phyloP scores from a whole-genome alignment of 2,888 invertebrate species.

The Eupithecia subfuscata region DNA sequence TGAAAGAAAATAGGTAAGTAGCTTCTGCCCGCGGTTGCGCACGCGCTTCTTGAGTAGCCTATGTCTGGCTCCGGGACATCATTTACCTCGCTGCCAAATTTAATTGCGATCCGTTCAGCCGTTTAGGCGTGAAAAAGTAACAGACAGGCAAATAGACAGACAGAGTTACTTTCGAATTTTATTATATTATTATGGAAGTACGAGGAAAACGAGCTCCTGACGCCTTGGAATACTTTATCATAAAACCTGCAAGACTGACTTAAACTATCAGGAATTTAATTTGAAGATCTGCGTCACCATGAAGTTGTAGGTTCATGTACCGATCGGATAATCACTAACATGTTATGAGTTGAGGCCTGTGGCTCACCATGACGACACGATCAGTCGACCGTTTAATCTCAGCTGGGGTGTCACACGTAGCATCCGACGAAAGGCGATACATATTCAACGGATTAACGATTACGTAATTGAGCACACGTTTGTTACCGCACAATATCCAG shows the following conservation, averaged over 20 bases:
- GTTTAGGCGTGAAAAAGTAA: no score
- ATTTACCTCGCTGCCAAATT: no score
- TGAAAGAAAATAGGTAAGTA: no score
- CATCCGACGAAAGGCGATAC: constrained; percentile 46
- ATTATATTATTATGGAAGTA: no score
- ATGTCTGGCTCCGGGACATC: no score
- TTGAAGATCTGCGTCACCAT: no score
- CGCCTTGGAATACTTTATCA: not conserved
- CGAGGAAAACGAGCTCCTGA: not conserved
- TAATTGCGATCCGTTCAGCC: no score
- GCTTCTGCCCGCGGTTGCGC: no score
- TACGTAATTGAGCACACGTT: constrained; percentile 45
- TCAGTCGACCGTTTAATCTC: not conserved
- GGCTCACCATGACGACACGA: not conserved
- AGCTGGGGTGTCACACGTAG: constrained; percentile 5
- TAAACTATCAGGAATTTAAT: not conserved
- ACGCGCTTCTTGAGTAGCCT: no score
- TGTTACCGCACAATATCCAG: constrained; percentile 42
- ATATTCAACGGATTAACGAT: constrained; percentile 47
- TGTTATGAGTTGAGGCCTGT: not conserved
- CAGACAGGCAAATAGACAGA: no score
- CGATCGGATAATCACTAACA: not conserved
- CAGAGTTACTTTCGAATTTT: no score
- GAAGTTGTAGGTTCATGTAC: no score
- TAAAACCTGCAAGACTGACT: not conserved